A percentile compares a stretch with the other conserved stretches of the same genome.
These are phyloP conservation scores for Cettia cetti DNA, from an alignment of 2,113 vertebrate genomes.

Conservation along the genomic window DNA sequence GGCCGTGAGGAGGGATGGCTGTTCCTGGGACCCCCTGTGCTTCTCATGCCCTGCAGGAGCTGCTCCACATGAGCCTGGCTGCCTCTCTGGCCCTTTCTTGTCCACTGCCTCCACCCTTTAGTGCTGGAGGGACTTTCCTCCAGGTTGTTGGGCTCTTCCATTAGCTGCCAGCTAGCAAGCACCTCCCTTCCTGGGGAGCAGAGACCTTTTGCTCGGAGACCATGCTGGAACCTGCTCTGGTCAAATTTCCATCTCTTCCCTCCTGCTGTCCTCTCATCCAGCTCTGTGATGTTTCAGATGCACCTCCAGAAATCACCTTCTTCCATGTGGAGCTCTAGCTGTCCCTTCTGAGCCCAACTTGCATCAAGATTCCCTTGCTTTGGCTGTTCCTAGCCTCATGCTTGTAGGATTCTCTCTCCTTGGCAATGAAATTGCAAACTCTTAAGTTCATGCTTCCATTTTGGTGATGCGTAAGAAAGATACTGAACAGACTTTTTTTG, in stretches of 20 bases:
- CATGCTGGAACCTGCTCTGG: background rate
- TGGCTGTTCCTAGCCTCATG: background rate
- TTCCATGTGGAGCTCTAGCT: background rate
- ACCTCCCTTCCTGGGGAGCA: fast-evolving
- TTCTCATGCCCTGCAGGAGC: fast-evolving
- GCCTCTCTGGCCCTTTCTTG: fast-evolving
- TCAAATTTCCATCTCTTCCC: background rate
- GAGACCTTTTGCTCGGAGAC: background rate
- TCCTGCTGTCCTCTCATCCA: background rate
- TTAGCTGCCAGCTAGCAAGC: background rate
- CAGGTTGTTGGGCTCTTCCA: background rate
- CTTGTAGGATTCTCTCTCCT: background rate
- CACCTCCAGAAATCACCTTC: background rate
- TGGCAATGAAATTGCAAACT: background rate
- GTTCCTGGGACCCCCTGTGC: background rate
- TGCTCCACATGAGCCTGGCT: background rate
- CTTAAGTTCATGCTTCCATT: background rate
- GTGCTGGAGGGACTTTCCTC: background rate
- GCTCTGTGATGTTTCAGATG: background rate
- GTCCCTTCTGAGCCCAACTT: background rate
- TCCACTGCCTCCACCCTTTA: fast-evolving
- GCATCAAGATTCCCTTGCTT: background rate
- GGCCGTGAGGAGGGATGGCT: background rate
- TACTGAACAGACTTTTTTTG: background rate
- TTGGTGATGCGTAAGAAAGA: background rate